Conservation (phyloP, 2,888 invertebrate genomes). For the Drosophila putrida region DNA sequence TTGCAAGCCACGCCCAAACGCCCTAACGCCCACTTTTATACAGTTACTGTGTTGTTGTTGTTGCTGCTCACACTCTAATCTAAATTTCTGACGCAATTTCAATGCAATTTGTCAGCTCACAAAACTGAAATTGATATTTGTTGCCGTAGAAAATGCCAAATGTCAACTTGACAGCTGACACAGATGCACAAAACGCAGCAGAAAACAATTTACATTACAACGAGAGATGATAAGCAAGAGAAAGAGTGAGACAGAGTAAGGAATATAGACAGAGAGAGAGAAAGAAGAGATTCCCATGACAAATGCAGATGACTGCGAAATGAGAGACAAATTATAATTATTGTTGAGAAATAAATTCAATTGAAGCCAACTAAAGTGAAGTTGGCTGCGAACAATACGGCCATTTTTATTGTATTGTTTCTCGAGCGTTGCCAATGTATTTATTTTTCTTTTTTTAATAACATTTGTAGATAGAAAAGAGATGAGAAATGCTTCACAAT, state of each 20-base stretch:
- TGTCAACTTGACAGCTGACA: slow-evolving; percentile 58
- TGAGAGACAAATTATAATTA: slow-evolving; percentile 8
- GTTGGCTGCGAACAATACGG: too few relatives aligned
- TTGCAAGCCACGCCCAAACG: slow-evolving; percentile 23
- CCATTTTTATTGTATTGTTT: too few relatives aligned
- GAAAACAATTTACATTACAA: slow-evolving; percentile 57
- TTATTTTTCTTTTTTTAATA: too few relatives aligned
- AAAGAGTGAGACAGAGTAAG: not conserved
- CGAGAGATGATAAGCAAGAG: slow-evolving; percentile 10
- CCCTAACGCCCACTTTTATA: not conserved
- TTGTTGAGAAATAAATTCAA: slow-evolving; percentile 2
- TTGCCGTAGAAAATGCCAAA: slow-evolving; percentile 52
- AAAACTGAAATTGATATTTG: slow-evolving; percentile 64
- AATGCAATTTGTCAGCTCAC: slow-evolving; percentile 60
- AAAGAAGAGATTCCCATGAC: not conserved
- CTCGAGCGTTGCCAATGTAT: too few relatives aligned
- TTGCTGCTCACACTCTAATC: slow-evolving; percentile 14
- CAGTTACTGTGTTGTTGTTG: not conserved
- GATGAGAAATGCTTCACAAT: too few relatives aligned
- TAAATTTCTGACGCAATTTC: slow-evolving; percentile 50
- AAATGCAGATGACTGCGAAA: not conserved
- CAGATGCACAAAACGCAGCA: slow-evolving; percentile 46
- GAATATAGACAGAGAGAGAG: not conserved
- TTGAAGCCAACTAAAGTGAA: slow-evolving; percentile 1
- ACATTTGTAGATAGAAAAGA: too few relatives aligned